Conservation (phyloP, 2,888 invertebrate genomes). For the Rhogogaster chlorosoma region DNA sequence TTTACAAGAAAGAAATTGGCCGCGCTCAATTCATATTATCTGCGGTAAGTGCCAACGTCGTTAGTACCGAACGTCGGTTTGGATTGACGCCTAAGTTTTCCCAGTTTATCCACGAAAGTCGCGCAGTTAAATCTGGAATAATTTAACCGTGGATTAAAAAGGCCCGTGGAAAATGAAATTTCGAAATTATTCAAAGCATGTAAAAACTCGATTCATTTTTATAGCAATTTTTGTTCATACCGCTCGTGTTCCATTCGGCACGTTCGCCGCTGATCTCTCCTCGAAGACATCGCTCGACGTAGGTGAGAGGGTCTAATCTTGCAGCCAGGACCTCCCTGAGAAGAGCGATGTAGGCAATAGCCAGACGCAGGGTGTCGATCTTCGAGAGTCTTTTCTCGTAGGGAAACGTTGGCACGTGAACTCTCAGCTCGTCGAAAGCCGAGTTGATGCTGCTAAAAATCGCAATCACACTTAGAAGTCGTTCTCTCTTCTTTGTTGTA, state of each 20-base stretch:
- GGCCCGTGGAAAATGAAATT: conserved; percentile 51
- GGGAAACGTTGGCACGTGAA: conserved; percentile 99
- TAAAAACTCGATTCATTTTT: not conserved
- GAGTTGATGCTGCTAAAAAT: conserved; percentile 98
- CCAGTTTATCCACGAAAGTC: conserved; percentile 99
- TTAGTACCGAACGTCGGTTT: conserved; percentile 89
- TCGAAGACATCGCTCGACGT: conserved; percentile 94
- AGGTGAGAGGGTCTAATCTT: conserved; percentile 94
- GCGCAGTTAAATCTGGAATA: conserved; percentile 93
- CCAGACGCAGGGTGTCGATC: conserved; percentile 97
- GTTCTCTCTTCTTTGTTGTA: not conserved
- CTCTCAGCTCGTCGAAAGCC: conserved; percentile 98
- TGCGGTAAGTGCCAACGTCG: conserved; percentile 88
- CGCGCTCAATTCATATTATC: conserved; percentile 79
- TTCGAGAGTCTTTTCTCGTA: conserved; percentile 99
- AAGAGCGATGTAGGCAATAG: conserved; percentile 98
- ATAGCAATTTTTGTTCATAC: conserved; percentile 79
- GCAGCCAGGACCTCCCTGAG: conserved; percentile 93
- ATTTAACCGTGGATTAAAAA: conserved; percentile 49
- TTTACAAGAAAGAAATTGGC: conserved; percentile 9
- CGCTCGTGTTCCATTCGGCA: conserved; percentile 98
- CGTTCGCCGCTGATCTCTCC: conserved; percentile 94
- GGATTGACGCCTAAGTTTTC: conserved; percentile 97
- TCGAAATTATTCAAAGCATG: conserved; percentile 47
- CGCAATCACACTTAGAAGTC: conserved; percentile 69